These are phyloP conservation scores for Drosophila picticornis DNA, from an alignment of 2,888 invertebrate genomes.

Conservation along the genomic window DNA sequence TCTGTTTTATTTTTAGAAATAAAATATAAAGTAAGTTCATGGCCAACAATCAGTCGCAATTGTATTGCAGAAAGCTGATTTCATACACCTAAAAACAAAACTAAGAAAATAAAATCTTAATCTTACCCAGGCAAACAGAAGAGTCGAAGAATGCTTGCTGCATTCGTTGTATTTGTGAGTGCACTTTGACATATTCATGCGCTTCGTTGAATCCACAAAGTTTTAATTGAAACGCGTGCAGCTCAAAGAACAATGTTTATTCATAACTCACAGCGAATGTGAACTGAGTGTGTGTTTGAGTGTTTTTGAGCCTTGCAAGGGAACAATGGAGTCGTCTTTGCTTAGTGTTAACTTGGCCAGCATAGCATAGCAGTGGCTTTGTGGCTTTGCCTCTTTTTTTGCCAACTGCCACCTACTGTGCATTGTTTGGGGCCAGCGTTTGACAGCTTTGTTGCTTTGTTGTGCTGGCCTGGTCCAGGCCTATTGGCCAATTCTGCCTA, in stretches of 20 bases:
- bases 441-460: conserved; percentile 7
- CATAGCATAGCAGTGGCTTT: conserved; percentile 18
- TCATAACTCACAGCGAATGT: conserved; percentile 35
- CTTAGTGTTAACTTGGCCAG: conserved; percentile 32
- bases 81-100: no score
- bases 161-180: conserved; percentile 47
- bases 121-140: background rate
- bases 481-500: conserved; percentile 30
- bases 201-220: conserved; percentile 68
- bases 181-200: conserved; percentile 78
- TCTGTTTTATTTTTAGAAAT: background rate
- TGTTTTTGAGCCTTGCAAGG: conserved; percentile 8
- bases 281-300: conserved; percentile 10
- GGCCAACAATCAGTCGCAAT: background rate
- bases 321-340: conserved; percentile 44
- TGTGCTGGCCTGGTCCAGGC: background rate
- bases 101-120: background rate
- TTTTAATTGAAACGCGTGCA: conserved; percentile 67
- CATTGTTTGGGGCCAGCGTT: conserved; percentile 22
- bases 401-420: conserved; percentile 29
- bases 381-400: background rate
- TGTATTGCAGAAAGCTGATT: background rate
- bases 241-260: conserved; percentile 41
- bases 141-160: background rate
- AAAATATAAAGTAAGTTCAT: no score